phyloP scores from a whole-genome alignment of 2,113 vertebrate genomes.

The Butastur rufipennis region DNA sequence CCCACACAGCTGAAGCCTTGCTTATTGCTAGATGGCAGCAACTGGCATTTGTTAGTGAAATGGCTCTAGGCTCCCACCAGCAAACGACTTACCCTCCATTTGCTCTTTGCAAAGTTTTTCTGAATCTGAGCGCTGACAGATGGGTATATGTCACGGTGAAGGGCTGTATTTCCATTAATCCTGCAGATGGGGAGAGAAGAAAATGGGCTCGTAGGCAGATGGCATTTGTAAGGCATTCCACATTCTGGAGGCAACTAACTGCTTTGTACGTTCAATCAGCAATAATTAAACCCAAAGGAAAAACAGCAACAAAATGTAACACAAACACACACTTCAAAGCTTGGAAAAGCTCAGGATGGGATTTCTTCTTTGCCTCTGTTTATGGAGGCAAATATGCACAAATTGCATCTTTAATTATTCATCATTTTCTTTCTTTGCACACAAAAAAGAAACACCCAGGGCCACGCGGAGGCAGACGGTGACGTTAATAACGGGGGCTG shows the following conservation, averaged over 20 bases:
- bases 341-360: not conserved
- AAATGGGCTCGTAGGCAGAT: conserved; percentile 46
- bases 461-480: not conserved
- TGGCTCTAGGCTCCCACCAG: not conserved
- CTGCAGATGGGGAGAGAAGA: conserved; percentile 71
- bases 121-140: conserved; percentile 91
- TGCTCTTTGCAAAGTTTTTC: conserved; percentile 91
- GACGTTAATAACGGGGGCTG: not conserved
- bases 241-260: conserved; percentile 19
- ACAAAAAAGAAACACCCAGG: not conserved
- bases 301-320: conserved; percentile 55
- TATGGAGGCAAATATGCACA: conserved; percentile 5
- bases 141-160: conserved; percentile 84
- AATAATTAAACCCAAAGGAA: conserved; percentile 68
- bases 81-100: conserved; percentile 85
- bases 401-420: conserved; percentile 38
- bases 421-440: not conserved
- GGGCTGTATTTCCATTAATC: conserved; percentile 87
- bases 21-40: not conserved
- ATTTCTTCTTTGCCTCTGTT: conserved; percentile 15
- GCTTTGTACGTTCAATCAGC: conserved; percentile 63
- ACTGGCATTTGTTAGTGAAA: not conserved
- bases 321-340: conserved; percentile 55
- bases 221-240: conserved; percentile 57
- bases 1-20: not conserved